Conservation (phyloP, 2,113 vertebrate genomes). For the Mesocricetus auratus region DNA sequence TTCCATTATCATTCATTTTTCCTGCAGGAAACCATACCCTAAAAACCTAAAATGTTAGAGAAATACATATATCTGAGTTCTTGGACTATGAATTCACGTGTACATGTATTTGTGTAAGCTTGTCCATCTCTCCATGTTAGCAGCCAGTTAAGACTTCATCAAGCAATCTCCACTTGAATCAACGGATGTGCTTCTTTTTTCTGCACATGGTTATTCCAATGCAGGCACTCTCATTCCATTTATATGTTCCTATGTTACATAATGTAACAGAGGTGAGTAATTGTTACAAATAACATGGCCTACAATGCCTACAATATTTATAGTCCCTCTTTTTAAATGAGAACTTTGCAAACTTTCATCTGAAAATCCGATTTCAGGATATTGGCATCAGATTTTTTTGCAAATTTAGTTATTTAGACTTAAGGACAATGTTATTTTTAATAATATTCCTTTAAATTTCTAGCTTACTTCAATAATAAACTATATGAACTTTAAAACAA, state of each 20-base stretch:
- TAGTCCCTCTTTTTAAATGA: constrained; percentile 1
- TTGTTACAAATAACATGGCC: neutral
- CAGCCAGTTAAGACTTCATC: neutral
- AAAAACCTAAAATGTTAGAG: neutral
- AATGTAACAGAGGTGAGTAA: neutral
- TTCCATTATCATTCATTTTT: neutral
- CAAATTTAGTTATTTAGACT: neutral
- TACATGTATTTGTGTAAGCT: neutral
- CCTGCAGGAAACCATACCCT: neutral
- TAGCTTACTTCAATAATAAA: neutral
- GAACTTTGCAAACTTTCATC: neutral
- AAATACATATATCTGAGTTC: neutral
- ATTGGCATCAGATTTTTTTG: neutral
- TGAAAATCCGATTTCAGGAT: neutral
- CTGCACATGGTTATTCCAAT: constrained; percentile 21
- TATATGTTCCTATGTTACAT: neutral
- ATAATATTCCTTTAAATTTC: neutral
- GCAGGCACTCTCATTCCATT: neutral
- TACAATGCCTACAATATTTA: constrained; percentile 5
- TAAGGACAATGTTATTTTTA: neutral
- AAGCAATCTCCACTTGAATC: neutral
- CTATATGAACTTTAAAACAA: constrained; percentile 7
- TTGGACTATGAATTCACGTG: neutral
- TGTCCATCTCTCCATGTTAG: neutral
- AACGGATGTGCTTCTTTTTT: neutral